Percentiles rank a stretch among this genome's conserved stretches.
These are phyloP conservation scores for Channa argus DNA, from an alignment of 2,113 vertebrate species.

Conservation along the genomic window DNA sequence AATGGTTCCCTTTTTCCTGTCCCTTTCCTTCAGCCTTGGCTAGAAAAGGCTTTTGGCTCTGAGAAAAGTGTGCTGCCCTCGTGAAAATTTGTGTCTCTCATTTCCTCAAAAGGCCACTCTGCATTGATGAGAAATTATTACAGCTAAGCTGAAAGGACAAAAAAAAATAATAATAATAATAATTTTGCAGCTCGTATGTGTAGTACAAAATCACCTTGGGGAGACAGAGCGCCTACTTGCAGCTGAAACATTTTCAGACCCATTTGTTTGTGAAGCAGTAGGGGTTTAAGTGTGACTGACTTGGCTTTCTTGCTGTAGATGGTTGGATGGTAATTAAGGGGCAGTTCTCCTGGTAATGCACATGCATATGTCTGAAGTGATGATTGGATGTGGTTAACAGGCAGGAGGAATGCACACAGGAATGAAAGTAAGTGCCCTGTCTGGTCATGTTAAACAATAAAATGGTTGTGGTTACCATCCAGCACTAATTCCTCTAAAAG, in stretches of 20 bases:
- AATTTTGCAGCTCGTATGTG: conserved; percentile 36
- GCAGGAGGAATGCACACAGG: conserved; percentile 53
- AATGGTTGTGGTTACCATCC: conserved; percentile 21
- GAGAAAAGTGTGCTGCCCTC: conserved; percentile 56
- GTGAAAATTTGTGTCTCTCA: conserved; percentile 52
- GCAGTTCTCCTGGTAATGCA: conserved; percentile 49
- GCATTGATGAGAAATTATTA: conserved; percentile 9
- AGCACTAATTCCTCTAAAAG: conserved; percentile 16
- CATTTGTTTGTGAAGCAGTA: conserved; percentile 15
- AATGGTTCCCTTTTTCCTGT: conserved; percentile 68
- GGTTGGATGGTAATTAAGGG: conserved; percentile 50
- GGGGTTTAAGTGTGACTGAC: conserved; percentile 40
- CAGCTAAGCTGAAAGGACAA: not conserved
- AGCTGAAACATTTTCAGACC: conserved; percentile 33
- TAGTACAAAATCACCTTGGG: conserved; percentile 26
- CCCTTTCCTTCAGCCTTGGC: conserved; percentile 52
- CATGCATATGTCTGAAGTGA: conserved; percentile 35
- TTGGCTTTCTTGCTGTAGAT: conserved; percentile 21
- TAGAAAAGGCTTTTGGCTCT: conserved; percentile 51
- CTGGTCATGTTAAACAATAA: conserved; percentile 61
- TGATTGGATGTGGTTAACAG: conserved; percentile 61
- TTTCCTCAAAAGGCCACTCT: conserved; percentile 58
- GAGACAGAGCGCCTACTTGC: conserved; percentile 29
- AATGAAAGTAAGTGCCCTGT: conserved; percentile 39
- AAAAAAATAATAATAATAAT: too few species aligned